Evolutionary conservation across 2,888 invertebrate genomes (phyloP), one percentile per base, ranked within the genome.

Genomic region (Erpobdella octoculata): DNA sequence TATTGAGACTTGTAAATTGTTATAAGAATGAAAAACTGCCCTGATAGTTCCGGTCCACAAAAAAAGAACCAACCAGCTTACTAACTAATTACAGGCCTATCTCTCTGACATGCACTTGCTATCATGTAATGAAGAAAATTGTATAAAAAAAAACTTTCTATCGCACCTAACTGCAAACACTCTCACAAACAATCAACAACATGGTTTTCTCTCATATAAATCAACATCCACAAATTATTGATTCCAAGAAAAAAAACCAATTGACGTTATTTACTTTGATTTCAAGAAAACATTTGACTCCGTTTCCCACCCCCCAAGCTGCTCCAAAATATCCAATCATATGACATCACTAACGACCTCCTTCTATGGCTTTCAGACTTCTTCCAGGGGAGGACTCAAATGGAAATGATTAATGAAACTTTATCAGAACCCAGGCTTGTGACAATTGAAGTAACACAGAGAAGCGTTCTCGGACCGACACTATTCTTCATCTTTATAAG

Each of bases 401-500:
- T n/a, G n/a, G n/a, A n/a, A n/a, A n/a, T n/a, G n/a, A n/a, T n/a
- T n/a, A n/a, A n/a, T n/a, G n/a, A n/a, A n/a, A n/a, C n/a, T n/a
- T n/a, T n/a, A n/a, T n/a, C n/a, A n/a, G n/a, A n/a, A n/a, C n/a
- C n/a, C n/a, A n/a, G n/a, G n/a, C n/a, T n/a, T n/a, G n/a, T n/a
- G n/a, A n/a, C n/a, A n/a, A n/a, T n/a, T n/a, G n/a, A n/a, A n/a
- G n/a, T n/a, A n/a, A n/a, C n/a, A n/a, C n/a, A n/a, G n/a, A n/a
- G n/a, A n/a, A n/a, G n/a, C n/a, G n/a, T n/a, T n/a, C n/a, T n/a
- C n/a, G n/a, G n/a, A n/a, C n/a, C 41, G 18, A 48, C 48, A 48
- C 48, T 48, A 48, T 48, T 48, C 25, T 25, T 48, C 48, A 48
- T 48, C 48, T 48, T 48, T 48, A 48, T 48, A 48, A 48, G 25